These are phyloP conservation scores for Catostylus mosaicus DNA, from an alignment of 30 jellyfish, hydroid and myxozoan genomes.

Conservation along the genomic window DNA sequence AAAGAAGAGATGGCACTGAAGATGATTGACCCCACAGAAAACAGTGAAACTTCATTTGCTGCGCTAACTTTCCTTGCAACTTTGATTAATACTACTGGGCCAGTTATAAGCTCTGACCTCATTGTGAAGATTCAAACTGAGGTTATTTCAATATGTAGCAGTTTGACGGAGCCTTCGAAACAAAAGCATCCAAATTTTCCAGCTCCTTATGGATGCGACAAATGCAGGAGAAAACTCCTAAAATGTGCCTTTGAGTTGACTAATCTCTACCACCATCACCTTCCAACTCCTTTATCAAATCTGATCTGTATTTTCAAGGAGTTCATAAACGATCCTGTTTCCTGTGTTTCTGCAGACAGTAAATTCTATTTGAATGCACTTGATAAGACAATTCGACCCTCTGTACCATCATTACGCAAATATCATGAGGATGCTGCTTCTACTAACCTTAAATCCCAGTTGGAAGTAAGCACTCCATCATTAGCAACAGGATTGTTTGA, in stretches of 20 bases:
- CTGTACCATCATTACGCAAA: constrained; percentile 47
- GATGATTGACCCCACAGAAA: constrained; percentile 9
- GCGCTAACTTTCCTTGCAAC: constrained; percentile 34
- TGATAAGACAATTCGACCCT: constrained; percentile 42
- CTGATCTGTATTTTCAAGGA: constrained; percentile 19
- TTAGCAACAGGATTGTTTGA: neutral
- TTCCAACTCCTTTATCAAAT: constrained; percentile 40
- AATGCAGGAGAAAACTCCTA: constrained; percentile 36
- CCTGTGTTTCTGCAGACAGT: constrained; percentile 34
- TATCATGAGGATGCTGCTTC: neutral
- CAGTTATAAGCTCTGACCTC: constrained; percentile 12
- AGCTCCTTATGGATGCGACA: constrained; percentile 48
- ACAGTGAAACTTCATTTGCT: constrained; percentile 36
- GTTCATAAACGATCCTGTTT: constrained; percentile 26
- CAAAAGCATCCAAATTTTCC: constrained; percentile 13
- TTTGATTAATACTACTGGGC: constrained; percentile 12
- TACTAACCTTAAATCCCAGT: neutral
- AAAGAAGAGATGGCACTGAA: constrained; percentile 42
- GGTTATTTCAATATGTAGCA: neutral
- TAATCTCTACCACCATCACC: constrained; percentile 38
- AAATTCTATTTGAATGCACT: neutral
- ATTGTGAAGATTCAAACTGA: constrained; percentile 11
- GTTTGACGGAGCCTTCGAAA: constrained; percentile 1
- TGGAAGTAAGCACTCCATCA: neutral
- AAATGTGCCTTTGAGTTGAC: constrained; percentile 37